A percentile compares a stretch with the other conserved stretches of the same genome.
Conservation (phyloP, 2,888 invertebrate species). For the Frankliniella fusca region DNA sequence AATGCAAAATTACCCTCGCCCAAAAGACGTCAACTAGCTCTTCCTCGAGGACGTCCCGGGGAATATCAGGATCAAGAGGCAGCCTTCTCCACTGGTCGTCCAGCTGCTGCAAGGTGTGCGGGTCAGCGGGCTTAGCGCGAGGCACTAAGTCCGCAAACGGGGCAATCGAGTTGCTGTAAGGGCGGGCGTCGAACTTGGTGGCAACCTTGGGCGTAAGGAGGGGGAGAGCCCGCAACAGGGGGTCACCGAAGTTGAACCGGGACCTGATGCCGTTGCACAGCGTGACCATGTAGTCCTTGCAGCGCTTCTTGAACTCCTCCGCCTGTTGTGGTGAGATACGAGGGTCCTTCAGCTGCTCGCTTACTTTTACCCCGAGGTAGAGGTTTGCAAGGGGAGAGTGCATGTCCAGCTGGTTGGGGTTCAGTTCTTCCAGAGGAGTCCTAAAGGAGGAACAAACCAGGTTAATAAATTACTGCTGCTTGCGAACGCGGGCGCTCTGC, state of each 20-base stretch:
- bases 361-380: slow-evolving; percentile 35
- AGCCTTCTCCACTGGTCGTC: slow-evolving; percentile 39
- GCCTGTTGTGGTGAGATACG: slow-evolving; percentile 32
- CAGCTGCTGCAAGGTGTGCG: slow-evolving; percentile 33
- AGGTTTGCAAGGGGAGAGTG: slow-evolving; percentile 35
- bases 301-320: slow-evolving; percentile 36
- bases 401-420: slow-evolving; percentile 34
- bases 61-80: slow-evolving; percentile 30
- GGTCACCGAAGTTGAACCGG: slow-evolving; percentile 38
- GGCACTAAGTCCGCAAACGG: neutral
- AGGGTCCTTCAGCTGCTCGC: slow-evolving; percentile 34
- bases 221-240: slow-evolving; percentile 31
- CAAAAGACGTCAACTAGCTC: slow-evolving; percentile 37
- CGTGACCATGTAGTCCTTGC: slow-evolving; percentile 36
- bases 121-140: slow-evolving; percentile 25
- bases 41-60: slow-evolving; percentile 34
- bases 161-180: neutral
- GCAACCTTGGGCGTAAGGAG: slow-evolving; percentile 35
- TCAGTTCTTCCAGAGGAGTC: slow-evolving; percentile 1
- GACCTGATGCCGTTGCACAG: slow-evolving; percentile 38
- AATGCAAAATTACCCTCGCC: slow-evolving; percentile 32
- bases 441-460: neutral
- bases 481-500: too few species aligned
- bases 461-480: neutral
- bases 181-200: neutral